Evolutionary conservation across 2,113 vertebrate species (phyloP), one percentile per base, ranked within the genome.

Genomic region (Brachyhypopomus gauderio): DNA sequence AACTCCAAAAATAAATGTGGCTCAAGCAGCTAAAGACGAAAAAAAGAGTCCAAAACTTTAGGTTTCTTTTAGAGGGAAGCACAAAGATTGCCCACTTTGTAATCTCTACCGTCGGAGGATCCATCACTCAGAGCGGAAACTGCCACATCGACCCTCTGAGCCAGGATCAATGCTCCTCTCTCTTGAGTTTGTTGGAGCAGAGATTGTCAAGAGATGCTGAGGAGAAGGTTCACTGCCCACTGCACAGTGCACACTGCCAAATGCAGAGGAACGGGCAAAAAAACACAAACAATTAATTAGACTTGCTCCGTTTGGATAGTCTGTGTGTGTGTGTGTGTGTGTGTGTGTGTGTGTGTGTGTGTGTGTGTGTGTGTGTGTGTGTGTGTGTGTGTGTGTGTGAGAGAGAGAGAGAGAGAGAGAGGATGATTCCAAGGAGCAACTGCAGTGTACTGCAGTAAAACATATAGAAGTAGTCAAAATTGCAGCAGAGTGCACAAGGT

Each of bases 1-100:
- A 90, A 89, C 84, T 89, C 88, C 11, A 84, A 89, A 91, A 86
- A 89, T 87, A 88, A 91, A 91, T 88, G 84, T 80, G 81, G 82
- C 86, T 78, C 70, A 80, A 63, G 34, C 34, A 83, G 77, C 79
- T 19, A 58, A 69, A 64, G 84, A 30, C 22, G 34, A 62, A 87
- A 87, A 90, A 90, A 85, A 83, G 41, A 55, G 84, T 85, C 77
- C 45, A 30, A 67, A 81, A 86, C 85, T 69, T 48, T 73, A 66
- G 84, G 86, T 90, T 90, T 88, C 73, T 79, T 75, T 78, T 52
- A 3, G 45, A 52, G 81, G 86, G 72, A 79, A 86, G 88, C 86
- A 89, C 86, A 91, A 91, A 91, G 91, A 91, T 91, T 87, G 75
- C 86, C 88, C 90, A 92, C 86, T 92, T 89, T 93, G 91, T 91